phyloP scores from a whole-genome alignment of 2,888 invertebrate species.

The Caenorhabditis angaria region DNA sequence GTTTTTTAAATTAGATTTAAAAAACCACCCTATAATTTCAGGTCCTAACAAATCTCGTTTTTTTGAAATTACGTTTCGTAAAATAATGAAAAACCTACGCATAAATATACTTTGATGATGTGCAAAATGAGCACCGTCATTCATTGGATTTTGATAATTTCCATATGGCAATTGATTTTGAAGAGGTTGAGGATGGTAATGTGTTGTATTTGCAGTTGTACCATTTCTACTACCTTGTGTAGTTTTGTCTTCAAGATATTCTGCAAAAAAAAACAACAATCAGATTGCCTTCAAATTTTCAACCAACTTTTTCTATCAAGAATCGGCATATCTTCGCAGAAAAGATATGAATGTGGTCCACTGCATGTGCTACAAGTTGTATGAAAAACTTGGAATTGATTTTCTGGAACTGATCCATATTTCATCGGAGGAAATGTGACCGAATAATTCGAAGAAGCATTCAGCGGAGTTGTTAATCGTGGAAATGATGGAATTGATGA shows the following conservation, averaged over 20 bases:
- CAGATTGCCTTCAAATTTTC: neutral
- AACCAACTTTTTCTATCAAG: conserved; percentile 24
- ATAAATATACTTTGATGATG: neutral
- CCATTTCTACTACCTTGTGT: neutral
- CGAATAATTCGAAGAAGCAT: neutral
- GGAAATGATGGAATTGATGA: neutral
- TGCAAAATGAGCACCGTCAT: neutral
- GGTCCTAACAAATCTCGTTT: too few species aligned
- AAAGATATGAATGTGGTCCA: conserved; percentile 31
- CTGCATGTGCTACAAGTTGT: conserved; percentile 49
- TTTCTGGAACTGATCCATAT: conserved; percentile 2
- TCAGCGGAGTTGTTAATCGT: neutral
- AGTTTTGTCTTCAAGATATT: neutral
- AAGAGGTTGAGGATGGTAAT: too few species aligned
- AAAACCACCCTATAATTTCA: too few species aligned
- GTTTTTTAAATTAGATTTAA: too few species aligned
- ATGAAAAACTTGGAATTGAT: conserved; percentile 5
- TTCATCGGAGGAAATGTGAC: neutral
- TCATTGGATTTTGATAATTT: too few species aligned
- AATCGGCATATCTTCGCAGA: conserved; percentile 32
- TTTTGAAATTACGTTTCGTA: too few species aligned
- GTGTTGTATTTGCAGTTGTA: neutral
- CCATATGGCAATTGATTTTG: too few species aligned
- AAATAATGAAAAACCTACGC: neutral
- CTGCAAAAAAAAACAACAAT: neutral